Percentiles rank a stretch among this genome's conserved stretches.
Conservation (phyloP, 2,797 vertebrate species). For the Schizothorax lantsangensis region DNA sequence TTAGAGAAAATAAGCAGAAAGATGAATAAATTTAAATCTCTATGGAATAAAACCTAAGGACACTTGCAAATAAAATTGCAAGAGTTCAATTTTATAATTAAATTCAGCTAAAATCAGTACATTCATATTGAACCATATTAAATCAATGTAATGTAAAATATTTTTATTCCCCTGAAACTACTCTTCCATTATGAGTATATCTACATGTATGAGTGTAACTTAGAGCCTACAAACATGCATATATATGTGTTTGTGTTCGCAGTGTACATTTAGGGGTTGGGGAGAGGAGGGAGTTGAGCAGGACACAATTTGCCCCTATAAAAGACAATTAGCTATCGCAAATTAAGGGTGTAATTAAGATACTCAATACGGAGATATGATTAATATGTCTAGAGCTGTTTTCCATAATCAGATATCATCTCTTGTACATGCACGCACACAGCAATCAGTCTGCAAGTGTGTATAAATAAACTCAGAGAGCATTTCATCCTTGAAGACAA, state of each 20-base stretch:
- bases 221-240: constrained; percentile 2
- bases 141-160: neutral
- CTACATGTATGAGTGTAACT: neutral
- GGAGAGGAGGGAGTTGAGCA: constrained; percentile 44
- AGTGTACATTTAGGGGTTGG: constrained; percentile 40
- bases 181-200: neutral
- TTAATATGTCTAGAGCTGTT: constrained; percentile 52
- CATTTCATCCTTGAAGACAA: constrained; percentile 62
- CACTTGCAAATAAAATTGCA: neutral
- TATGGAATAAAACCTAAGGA: neutral
- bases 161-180: neutral
- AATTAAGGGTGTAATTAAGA: constrained; percentile 46
- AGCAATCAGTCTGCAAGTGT: constrained; percentile 4
- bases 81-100: neutral
- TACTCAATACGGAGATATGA: constrained; percentile 53
- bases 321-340: constrained; percentile 53
- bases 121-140: neutral
- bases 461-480: constrained; percentile 12
- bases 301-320: constrained; percentile 42
- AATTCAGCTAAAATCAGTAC: neutral
- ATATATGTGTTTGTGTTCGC: constrained; percentile 28
- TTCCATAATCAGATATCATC: constrained; percentile 50
- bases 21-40: neutral
- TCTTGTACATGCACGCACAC: constrained; percentile 9
- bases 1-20: neutral